Percentiles rank a stretch among this genome's conserved stretches.
Evolutionary conservation across 2,797 vertebrate genomes (phyloP).

Genomic region (Ctenosaura bakeri): DNA sequence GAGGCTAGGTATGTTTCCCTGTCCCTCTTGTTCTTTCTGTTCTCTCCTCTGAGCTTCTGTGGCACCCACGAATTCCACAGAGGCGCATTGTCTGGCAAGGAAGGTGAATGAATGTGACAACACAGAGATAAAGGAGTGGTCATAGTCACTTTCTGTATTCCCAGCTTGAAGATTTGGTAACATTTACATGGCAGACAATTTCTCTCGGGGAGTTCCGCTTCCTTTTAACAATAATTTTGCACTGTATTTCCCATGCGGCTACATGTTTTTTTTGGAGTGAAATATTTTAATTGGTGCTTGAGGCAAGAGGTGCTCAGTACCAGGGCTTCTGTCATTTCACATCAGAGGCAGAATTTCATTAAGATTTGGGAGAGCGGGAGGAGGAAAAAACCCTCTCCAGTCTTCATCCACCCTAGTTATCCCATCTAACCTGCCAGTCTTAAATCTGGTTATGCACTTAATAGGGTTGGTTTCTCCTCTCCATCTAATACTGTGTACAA

Average conservation of each 20-base stretch:
- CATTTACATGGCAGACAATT: constrained; percentile 44
- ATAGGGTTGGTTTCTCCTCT: background rate
- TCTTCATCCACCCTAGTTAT: background rate
- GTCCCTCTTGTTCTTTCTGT: constrained; percentile 1
- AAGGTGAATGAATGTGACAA: constrained; percentile 30
- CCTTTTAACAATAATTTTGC: constrained; percentile 31
- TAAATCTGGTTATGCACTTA: background rate
- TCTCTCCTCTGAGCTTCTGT: background rate
- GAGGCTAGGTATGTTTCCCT: background rate
- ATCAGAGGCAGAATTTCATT: constrained; percentile 22
- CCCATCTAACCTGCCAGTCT: constrained; percentile 11
- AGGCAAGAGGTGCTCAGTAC: constrained; percentile 33
- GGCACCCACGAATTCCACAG: constrained; percentile 22
- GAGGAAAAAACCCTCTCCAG: background rate
- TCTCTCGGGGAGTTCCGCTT: background rate
- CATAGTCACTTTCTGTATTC: constrained; percentile 41
- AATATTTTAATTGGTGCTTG: constrained; percentile 52
- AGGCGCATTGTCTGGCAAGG: background rate
- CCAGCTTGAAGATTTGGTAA: constrained; percentile 14
- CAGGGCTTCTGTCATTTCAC: constrained; percentile 34
- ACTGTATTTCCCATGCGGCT: constrained; percentile 24
- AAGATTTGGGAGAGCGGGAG: background rate
- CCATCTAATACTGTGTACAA: background rate
- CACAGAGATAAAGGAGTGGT: constrained; percentile 30
- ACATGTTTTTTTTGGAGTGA: constrained; percentile 33